phyloP scores from a whole-genome alignment of 2,888 invertebrate species.

The Liopterus haemorrhoidalis region DNA sequence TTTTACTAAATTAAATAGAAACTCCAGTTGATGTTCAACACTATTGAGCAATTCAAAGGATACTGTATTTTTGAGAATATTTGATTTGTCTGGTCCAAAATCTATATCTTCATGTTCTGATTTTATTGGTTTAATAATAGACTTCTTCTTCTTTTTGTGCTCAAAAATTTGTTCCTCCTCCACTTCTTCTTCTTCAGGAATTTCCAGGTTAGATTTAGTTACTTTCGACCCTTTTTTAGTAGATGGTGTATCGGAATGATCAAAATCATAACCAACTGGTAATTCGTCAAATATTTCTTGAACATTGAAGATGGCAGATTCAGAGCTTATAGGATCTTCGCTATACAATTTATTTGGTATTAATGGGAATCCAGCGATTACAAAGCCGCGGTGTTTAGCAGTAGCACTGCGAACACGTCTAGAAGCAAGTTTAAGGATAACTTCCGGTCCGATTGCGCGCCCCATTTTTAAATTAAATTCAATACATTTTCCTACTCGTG shows the following conservation, averaged over 20 bases:
- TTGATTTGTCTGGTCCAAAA: conserved; percentile 14
- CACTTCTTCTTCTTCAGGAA: conserved; percentile 36
- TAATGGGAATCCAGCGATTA: conserved; percentile 60
- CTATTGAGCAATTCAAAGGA: conserved; percentile 33
- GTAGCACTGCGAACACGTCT: conserved; percentile 49
- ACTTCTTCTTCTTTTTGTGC: conserved; percentile 30
- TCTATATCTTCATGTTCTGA: conserved; percentile 12
- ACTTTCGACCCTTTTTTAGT: conserved; percentile 29
- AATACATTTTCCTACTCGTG: conserved; percentile 53
- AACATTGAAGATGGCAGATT: conserved; percentile 43
- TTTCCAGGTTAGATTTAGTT: conserved; percentile 33
- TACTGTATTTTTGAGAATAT: conserved; percentile 14
- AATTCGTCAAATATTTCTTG: conserved; percentile 44
- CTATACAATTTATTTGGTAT: conserved; percentile 47
- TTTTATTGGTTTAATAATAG: conserved; percentile 3
- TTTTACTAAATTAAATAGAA: conserved; percentile 38
- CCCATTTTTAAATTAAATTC: conserved; percentile 54
- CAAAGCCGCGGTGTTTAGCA: conserved; percentile 56
- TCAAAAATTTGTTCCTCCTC: conserved; percentile 32
- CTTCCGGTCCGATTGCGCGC: conserved; percentile 48
- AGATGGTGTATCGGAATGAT: conserved; percentile 41
- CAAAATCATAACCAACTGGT: conserved; percentile 40
- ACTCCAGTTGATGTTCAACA: conserved; percentile 40
- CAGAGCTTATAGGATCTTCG: conserved; percentile 43
- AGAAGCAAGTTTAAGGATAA: conserved; percentile 50